Evolutionary conservation across 2,797 vertebrate genomes (phyloP), one percentile per base, ranked within the genome.

Genomic region (Phrynocephalus vlangalii): DNA sequence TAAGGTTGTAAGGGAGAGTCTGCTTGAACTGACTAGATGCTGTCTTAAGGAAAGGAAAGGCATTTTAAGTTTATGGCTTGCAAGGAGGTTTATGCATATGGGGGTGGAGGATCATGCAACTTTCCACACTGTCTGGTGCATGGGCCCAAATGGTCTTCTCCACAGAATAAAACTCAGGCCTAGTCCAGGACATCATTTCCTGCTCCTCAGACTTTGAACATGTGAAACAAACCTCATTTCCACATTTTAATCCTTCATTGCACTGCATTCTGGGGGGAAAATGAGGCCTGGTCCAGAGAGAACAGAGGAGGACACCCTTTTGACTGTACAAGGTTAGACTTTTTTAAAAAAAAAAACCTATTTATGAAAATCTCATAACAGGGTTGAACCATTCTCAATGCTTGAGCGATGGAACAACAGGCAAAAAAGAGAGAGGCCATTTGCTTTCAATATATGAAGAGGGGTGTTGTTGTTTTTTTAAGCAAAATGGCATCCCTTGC

Each of bases 241-340:
- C 28, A 52, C 63, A 38, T 1, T 1, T 3, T 79, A 3, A 44
- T 1, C 1, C 15, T 26, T 4, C 20, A 15, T 6, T 50, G 15
- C 77, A 72, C 2, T 6, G 68, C 68, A 38, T 13, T 6, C 79
- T 86, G 30, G 70, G 0, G 0, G 20, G 15, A 8, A 75, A 87
- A 84, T 90, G 89, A 63, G 79, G 79, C 20, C 44, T 6, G 89
- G 92, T 7, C n/a, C 20, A 0, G 38, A 60, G 48, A 60, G 88
- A 16, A 6, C 1, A 0, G 10, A 87, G 6, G 1, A 3, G 4
- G 85, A 67, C 68, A 79, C 15, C 0, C 50, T 0, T 0, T 7
- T 83, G 2, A n/a, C 87, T 76, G 13, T 10, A 3, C 82, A 48
- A 86, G 91, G 93, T 92, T 60, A 68, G 85, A 8, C 6, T 0